These are phyloP conservation scores for Elegia similella DNA, from an alignment of 2,888 invertebrate genomes.

Conservation along the genomic window DNA sequence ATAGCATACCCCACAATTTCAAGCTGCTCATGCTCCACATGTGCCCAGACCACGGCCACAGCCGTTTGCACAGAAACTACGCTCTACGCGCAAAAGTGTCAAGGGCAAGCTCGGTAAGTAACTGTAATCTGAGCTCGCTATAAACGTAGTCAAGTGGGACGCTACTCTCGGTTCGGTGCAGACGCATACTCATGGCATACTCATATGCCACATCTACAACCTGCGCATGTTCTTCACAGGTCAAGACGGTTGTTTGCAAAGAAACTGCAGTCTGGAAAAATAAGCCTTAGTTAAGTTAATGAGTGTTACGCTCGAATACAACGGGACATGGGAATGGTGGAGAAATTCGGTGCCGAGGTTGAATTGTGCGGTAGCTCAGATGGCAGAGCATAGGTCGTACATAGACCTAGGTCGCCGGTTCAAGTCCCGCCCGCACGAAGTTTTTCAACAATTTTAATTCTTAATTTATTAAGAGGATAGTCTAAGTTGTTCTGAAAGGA, in stretches of 20 bases:
- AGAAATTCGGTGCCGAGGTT: too few relatives aligned
- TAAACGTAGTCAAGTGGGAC: background rate
- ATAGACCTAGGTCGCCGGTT: too few relatives aligned
- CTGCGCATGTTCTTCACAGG: slow-evolving; percentile 23
- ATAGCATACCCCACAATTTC: slow-evolving; percentile 37
- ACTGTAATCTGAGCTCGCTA: background rate
- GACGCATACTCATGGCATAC: slow-evolving; percentile 22
- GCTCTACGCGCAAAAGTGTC: slow-evolving; percentile 92
- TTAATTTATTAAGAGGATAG: too few relatives aligned
- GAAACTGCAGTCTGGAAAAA: slow-evolving; percentile 89
- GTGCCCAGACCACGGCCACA: slow-evolving; percentile 83
- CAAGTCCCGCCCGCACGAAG: too few relatives aligned
- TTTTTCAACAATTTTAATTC: too few relatives aligned
- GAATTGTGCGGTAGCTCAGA: too few relatives aligned
- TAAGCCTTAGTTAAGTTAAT: too few relatives aligned
- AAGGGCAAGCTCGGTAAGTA: slow-evolving; percentile 84
- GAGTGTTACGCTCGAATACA: too few relatives aligned
- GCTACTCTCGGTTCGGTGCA: background rate
- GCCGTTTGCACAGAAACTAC: slow-evolving; percentile 92
- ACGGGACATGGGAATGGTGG: too few relatives aligned
- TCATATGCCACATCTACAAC: slow-evolving; percentile 36
- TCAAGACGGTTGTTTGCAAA: slow-evolving; percentile 90
- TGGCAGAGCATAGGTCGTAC: too few relatives aligned
- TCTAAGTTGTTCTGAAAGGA: too few relatives aligned
- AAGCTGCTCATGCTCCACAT: slow-evolving; percentile 16